Evolutionary conservation across 1,140 invertebrate genomes (phyloP), one percentile per base, ranked within the genome.

Genomic region (Danaus melanippus): DNA sequence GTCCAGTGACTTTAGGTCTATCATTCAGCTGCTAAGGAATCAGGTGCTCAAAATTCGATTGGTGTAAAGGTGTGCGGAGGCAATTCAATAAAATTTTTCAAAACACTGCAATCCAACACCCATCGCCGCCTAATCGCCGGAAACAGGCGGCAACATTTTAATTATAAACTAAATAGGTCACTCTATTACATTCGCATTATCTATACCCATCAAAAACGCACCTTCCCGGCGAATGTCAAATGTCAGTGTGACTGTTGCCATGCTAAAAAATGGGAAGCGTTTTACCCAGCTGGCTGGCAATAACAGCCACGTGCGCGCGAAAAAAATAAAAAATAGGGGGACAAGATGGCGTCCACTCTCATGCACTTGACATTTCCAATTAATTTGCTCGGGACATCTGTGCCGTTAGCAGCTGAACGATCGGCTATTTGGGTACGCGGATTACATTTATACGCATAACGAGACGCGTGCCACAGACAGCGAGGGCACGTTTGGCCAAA

Each of bases 361-460:
- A 70, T 86, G 83, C 83, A 86, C 79, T 86, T 86, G 83, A 86
- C 83, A 86, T 86, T 86, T 84, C 79, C 83, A 84, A 86, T 86
- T 86, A 86, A 86, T 84, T 86, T 84, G 79, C 76, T 66, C 74
- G 74, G 76, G 74, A 82, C 83, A 86, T 86, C 83, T 85, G 82
- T 85, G 79, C 67, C 69, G 73, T 76, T 73, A 76, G 79, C 82
- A 85, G 82, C 80, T 85, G 82, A 82, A 66, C 60, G 62, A 69
- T 71, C 56, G 70, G 72, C 73, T 74, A 69, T 81, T 76, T 66
- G 74, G 76, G 58, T 59, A 67, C 75, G 77, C 69, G 75, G 75
- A 80, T 81, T 84, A 84, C 72, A 69, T 66, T 58, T 69, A 67
- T 67, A 67, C 54, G 65, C 64, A 58, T 70, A 68, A 68, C 59